Base-by-base conservation (phyloP, 2,113 vertebrate genomes). In the Oryzias woworae region DNA sequence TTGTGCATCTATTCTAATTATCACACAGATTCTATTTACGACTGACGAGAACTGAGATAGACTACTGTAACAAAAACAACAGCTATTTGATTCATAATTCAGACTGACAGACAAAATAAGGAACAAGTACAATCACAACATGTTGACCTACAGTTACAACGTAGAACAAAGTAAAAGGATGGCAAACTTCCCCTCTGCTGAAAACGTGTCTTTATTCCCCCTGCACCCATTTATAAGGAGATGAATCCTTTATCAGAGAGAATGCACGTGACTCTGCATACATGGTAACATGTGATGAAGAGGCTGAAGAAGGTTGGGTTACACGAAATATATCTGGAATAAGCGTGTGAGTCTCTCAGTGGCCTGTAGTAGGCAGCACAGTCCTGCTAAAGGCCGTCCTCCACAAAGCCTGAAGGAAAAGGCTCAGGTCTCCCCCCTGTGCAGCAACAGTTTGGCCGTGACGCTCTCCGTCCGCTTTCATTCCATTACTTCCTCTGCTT, bases 361-460 rank as follows among this genome's bases (percentile, higher is more conserved):
- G 68, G 81, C 84, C 91, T 75, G 57, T 52, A 84, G 91, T 70
- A 85, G 87, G 85, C 77, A 58, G 53, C 74, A 78, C 13, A 86
- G 82, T 81, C 77, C 75, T 44, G 22, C 14, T 47, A 69, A 75
- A 67, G 69, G 76, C 23, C 24, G n/a, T 66, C 57, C 69, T 49
- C 28, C 28, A 1, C 7, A 53, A 58, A 61, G 56, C 47, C 23
- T 17, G 55, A 22, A 48, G 58, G 53, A 60, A 71, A 46, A 69
- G 71, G 68, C 66, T 75, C 5, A 71, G 66, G 66, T 23, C 23
- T 23, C 63, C 58, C 62, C 26, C 26, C 58, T 60, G 59, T 14
- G 43, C 22, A 41, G 63, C 48, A 24, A 53, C 43, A 24, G 31
- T 44, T 48, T 28, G 36, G 52, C 44, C 3, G 22, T 24, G 56